phyloP scores from a whole-genome alignment of 1,140 invertebrate species.

The Drosophila grimshawi region DNA sequence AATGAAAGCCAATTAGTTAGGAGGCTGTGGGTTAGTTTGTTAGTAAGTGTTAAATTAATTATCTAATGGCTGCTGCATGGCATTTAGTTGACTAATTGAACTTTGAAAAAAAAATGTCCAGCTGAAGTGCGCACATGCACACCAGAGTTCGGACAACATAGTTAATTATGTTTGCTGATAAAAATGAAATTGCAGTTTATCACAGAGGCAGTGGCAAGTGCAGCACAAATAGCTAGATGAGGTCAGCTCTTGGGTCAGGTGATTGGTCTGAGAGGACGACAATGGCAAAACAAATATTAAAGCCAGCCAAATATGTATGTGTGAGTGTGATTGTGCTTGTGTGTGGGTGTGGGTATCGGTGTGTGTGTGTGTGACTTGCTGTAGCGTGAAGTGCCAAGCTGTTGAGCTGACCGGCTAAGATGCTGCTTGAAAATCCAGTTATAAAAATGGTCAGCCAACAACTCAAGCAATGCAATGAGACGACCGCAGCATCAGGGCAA shows the following conservation, averaged over 20 bases:
- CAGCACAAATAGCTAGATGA: constrained; percentile 65
- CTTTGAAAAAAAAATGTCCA: constrained; percentile 68
- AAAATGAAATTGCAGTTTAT: constrained; percentile 72
- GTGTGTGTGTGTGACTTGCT: constrained; percentile 19
- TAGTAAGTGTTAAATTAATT: constrained; percentile 79
- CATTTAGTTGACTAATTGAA: constrained; percentile 55
- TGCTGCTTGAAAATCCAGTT: constrained; percentile 71
- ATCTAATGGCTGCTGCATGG: constrained; percentile 66
- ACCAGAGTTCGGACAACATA: constrained; percentile 10
- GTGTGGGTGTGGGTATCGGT: background rate
- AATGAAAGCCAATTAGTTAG: constrained; percentile 77
- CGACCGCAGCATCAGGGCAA: constrained; percentile 22
- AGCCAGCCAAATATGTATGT: constrained; percentile 40
- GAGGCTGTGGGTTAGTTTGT: constrained; percentile 32
- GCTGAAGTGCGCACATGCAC: constrained; percentile 28
- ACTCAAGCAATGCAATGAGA: constrained; percentile 58
- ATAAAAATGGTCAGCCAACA: constrained; percentile 71
- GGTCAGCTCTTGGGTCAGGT: constrained; percentile 47
- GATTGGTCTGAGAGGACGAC: constrained; percentile 37
- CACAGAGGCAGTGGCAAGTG: constrained; percentile 65
- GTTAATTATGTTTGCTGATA: constrained; percentile 76
- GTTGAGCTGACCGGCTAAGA: constrained; percentile 43
- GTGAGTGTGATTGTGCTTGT: constrained; percentile 3
- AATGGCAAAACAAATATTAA: constrained; percentile 71
- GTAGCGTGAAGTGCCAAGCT: constrained; percentile 44